Base-by-base conservation (phyloP, 2,797 vertebrate species). In the Iguana delicatissima region DNA sequence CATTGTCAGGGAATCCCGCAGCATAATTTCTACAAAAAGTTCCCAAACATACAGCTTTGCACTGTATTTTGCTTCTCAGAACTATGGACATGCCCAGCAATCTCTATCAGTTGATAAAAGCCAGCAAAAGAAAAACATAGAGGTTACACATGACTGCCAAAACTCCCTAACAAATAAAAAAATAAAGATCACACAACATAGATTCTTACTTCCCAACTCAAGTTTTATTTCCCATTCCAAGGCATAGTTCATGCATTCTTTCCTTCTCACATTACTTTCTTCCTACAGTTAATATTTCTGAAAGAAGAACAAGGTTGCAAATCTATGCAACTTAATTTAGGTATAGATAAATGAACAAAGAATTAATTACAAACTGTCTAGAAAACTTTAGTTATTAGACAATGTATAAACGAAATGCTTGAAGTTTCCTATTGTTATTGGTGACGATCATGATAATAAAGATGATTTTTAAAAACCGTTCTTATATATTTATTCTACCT, bases 11-110 rank as follows among this genome's bases (percentile, higher is more conserved):
- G 35, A 76, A 4, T 46, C 4, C 5, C 76, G 46, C 7, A 42
- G 24, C 26, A 22, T 35, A 26, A n/a, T 29, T 76, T 22, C 50
- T 86, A 26, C 38, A 24, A 74, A 89, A 22, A 83, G 20, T 22
- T 74, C 9, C 13, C 29, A 59, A 74, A 24, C n/a, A 59, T 55
- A 57, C 50, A 55, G 50, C 22, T 29, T 42, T 82, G 59, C 24
- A 80, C 38, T 12, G 35, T 32, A 73, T 83, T 88, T 73, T 38
- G 32, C 50, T 88, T 74, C 16, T 42, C 80, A 82, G 52, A 89
- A 83, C 46, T 80, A 67, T 10, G 18, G 52, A n/a, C 24, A 88
- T 32, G 35, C 14, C 24, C 67, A 62, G 29, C 38, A 84, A 46
- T 38, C 5, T 85, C 20, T 22, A 38, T 46, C 6, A 82, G 52